phyloP scores from a whole-genome alignment of 2,113 vertebrate genomes.

The Epinephelus moara region DNA sequence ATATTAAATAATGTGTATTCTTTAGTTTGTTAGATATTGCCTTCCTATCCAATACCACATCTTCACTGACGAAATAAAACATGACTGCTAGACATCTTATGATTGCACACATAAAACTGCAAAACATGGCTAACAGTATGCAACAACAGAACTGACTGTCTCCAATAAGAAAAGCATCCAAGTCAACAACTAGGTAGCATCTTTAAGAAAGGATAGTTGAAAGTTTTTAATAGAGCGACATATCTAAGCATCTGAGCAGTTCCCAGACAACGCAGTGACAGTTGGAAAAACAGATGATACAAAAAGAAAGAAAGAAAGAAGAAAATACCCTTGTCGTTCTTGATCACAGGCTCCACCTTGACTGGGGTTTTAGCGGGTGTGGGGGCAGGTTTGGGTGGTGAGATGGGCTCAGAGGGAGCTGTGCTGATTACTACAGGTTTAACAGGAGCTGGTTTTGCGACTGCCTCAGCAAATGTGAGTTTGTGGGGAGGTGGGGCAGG shows the following conservation, averaged over 20 bases:
- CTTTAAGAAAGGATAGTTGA: not conserved
- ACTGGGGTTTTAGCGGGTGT: constrained; percentile 81
- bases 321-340: constrained; percentile 95
- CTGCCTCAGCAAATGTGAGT: constrained; percentile 81
- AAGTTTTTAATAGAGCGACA: not conserved
- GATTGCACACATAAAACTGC: not conserved
- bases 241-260: not conserved
- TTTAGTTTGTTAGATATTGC: not conserved
- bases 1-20: not conserved
- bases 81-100: not conserved
- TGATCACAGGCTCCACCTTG: constrained; percentile 89
- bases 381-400: constrained; percentile 71
- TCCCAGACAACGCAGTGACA: constrained; percentile 12
- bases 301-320: constrained; percentile 75
- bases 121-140: not conserved
- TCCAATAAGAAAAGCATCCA: not conserved
- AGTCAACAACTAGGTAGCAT: not conserved
- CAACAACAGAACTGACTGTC: not conserved
- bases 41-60: not conserved
- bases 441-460: constrained; percentile 70
- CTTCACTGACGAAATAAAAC: not conserved
- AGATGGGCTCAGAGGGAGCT: constrained; percentile 53
- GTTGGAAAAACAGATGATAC: constrained; percentile 46
- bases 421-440: constrained; percentile 62
- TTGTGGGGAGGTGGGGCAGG: constrained; percentile 75